These are phyloP conservation scores for Pantelozetes paolii DNA, from an alignment of 2,888 invertebrate species.

Conservation along the genomic window DNA sequence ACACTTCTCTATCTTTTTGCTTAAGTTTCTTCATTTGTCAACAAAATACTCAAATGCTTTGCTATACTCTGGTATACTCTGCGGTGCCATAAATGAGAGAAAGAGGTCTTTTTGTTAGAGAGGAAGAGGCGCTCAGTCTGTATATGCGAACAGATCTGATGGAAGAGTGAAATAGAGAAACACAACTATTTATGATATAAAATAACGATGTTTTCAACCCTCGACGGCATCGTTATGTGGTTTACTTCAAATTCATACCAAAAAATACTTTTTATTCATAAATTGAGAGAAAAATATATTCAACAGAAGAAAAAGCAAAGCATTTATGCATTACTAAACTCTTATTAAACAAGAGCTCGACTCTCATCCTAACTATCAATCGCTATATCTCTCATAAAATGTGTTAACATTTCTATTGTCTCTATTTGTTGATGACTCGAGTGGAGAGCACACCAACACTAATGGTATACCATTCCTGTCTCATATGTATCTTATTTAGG, in stretches of 20 bases:
- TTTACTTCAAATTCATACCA: conserved; percentile 5
- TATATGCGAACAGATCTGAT: conserved; percentile 1
- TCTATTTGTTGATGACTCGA: neutral
- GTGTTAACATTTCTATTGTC: neutral
- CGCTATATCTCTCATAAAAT: neutral
- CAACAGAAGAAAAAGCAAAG: neutral
- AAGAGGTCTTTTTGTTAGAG: neutral
- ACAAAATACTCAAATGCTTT: neutral
- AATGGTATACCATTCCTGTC: neutral
- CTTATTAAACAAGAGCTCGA: no score
- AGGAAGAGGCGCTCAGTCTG: neutral
- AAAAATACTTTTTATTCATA: conserved; percentile 23
- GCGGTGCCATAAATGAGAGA: conserved; percentile 25
- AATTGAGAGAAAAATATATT: neutral
- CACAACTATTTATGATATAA: conserved; percentile 28
- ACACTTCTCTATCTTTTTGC: neutral
- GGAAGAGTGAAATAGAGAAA: neutral
- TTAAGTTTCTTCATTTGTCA: conserved; percentile 28
- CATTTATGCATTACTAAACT: neutral
- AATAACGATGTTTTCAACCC: conserved; percentile 18
- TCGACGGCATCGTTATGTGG: conserved; percentile 28
- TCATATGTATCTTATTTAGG: no score
- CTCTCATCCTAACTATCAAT: neutral
- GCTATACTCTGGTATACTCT: no score
- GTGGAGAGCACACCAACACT: neutral